These are phyloP conservation scores for Alca torda DNA, from an alignment of 2,797 vertebrate genomes.

Conservation along the genomic window DNA sequence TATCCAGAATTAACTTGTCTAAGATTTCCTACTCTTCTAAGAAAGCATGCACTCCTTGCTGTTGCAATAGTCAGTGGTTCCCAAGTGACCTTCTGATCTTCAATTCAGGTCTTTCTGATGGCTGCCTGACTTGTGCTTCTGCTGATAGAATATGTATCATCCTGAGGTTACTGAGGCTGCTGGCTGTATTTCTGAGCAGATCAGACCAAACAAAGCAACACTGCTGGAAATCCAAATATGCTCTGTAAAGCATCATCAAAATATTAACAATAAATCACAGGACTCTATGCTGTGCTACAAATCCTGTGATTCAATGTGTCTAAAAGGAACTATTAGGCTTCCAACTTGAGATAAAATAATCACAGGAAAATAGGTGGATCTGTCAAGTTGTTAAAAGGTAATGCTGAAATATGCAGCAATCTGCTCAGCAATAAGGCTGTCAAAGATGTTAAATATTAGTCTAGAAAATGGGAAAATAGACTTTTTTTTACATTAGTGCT, in stretches of 20 bases:
- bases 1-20: background rate
- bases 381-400: constrained; percentile 70
- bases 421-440: constrained; percentile 33
- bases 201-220: background rate
- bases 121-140: background rate
- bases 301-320: constrained; percentile 44
- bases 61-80: background rate
- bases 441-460: constrained; percentile 65
- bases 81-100: background rate
- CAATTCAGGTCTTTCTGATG: background rate
- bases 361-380: constrained; percentile 62
- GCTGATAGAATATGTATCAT: background rate
- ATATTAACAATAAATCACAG: constrained; percentile 35
- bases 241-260: background rate
- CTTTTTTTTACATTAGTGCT: background rate
- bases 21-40: background rate
- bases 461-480: constrained; percentile 38
- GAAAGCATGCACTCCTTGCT: background rate
- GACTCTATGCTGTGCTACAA: background rate
- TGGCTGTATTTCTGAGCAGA: background rate
- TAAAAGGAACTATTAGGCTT: constrained; percentile 47
- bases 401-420: constrained; percentile 63
- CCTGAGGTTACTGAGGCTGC: background rate
- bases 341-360: constrained; percentile 59
- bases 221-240: background rate